Conservation (phyloP, 2,888 invertebrate genomes). For the Gastracanthus pulcherrimus region DNA sequence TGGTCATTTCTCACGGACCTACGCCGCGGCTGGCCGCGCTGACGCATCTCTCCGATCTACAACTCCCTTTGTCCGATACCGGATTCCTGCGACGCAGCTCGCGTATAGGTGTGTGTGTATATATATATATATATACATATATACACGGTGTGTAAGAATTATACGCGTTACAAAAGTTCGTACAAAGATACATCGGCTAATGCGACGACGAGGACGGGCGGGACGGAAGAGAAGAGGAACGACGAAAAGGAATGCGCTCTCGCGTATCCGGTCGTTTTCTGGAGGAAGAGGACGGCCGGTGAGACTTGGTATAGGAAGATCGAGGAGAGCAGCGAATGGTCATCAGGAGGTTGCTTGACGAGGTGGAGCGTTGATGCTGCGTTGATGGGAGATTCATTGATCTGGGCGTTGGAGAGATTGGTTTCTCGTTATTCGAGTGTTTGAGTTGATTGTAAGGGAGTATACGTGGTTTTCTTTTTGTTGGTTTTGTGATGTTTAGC, state of each 20-base stretch:
- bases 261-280: constrained; percentile 33
- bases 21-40: too few relatives aligned
- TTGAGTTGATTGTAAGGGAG: too few relatives aligned
- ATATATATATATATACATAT: neutral
- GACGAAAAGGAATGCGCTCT: neutral
- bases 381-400: neutral
- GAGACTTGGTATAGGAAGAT: neutral
- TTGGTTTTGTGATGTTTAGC: too few relatives aligned
- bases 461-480: too few relatives aligned
- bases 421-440: neutral
- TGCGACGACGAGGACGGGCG: constrained; percentile 14
- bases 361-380: neutral
- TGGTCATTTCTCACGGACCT: constrained; percentile 56
- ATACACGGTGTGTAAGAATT: neutral
- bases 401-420: neutral
- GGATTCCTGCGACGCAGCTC: constrained; percentile 22
- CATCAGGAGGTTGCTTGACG: neutral
- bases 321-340: neutral
- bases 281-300: too few relatives aligned
- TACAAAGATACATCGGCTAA: constrained; percentile 44
- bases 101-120: neutral
- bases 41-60: constrained; percentile 58
- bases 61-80: constrained; percentile 55
- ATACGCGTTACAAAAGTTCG: constrained; percentile 35
- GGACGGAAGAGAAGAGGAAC: constrained; percentile 8